Evolutionary conservation across 2,113 vertebrate species (phyloP), one percentile per base, ranked within the genome.

Genomic region (Regulus satrapa): DNA sequence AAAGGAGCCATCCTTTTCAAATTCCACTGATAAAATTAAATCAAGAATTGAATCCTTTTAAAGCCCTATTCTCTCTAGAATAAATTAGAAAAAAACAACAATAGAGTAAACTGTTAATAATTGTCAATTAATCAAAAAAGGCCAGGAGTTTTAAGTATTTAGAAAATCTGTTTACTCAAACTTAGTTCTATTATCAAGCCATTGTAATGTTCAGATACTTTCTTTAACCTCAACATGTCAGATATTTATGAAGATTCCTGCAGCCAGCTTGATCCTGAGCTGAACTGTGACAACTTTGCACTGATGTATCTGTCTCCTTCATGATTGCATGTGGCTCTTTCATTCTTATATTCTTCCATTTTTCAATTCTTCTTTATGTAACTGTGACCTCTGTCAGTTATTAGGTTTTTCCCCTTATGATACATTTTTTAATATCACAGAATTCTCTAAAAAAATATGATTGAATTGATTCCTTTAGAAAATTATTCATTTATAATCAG

Each of bases 251-350:
- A 96, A 68, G 86, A 92, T 78, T 96, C 48, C 59, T 95, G 69
- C 58, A 96, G 80, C 66, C 73, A 94, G 45, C 75, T 96, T 98
- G 92, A 94, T 97, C 84, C 88, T 38, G 28, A 92, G 63, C 67
- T 97, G 92, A 96, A 96, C 94, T 93, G 66, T 86, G 82, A 92
- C 95, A 96, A 74, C 59, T 64, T 63, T 91, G 13, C 49, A 81
- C 74, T 95, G 89, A 95, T 92, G 34, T 71, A 80, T 88, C 68
- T 94, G 78, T 96, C 88, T 97, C 88, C n/a, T 85, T 21, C 45
- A 52, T 89, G 92, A 94, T 74, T 92, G 62, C 49, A 91, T 49
- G 46, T 84, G 88, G 40, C 74, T 97, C 40, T 29, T 51, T 69
- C 61, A 85, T 95, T 92, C 72, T 55, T 66, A 73, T 62, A 85